phyloP scores from a whole-genome alignment of 1,140 invertebrate species.

The Drosophila ogumai region DNA sequence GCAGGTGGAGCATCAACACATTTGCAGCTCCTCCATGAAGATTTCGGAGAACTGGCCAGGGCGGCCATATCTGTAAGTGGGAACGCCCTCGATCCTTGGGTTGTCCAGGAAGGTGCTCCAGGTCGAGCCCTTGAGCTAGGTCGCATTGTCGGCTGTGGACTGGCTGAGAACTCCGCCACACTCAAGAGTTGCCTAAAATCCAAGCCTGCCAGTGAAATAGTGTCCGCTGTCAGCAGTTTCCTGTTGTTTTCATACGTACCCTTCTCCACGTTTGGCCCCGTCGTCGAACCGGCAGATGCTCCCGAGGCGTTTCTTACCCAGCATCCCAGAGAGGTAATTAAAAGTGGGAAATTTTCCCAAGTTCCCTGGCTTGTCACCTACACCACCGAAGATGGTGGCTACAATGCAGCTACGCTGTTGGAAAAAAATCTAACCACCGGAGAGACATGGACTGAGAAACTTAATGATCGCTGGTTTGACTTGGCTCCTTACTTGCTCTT shows the following conservation, averaged over 20 bases:
- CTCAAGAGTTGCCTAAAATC: slow-evolving; percentile 87
- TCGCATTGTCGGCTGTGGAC: slow-evolving; percentile 86
- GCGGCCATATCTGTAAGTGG: slow-evolving; percentile 68
- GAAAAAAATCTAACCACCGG: slow-evolving; percentile 9
- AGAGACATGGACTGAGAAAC: neutral
- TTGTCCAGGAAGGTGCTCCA: slow-evolving; percentile 85
- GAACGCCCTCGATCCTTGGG: slow-evolving; percentile 67
- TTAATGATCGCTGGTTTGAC: neutral
- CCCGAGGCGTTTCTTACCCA: slow-evolving; percentile 84
- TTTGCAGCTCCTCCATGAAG: slow-evolving; percentile 88
- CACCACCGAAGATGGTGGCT: slow-evolving; percentile 86
- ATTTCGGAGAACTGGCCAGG: slow-evolving; percentile 43
- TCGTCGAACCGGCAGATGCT: slow-evolving; percentile 83
- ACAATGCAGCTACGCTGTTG: slow-evolving; percentile 83
- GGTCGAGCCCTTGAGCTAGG: slow-evolving; percentile 87
- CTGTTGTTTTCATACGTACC: slow-evolving; percentile 86
- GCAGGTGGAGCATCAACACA: slow-evolving; percentile 87
- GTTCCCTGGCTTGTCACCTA: slow-evolving; percentile 86
- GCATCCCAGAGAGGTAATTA: slow-evolving; percentile 82
- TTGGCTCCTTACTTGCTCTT: neutral
- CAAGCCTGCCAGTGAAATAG: slow-evolving; percentile 80
- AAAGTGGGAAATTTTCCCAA: slow-evolving; percentile 85
- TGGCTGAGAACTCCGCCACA: slow-evolving; percentile 56
- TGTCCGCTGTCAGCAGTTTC: slow-evolving; percentile 48
- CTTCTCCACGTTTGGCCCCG: slow-evolving; percentile 87